Evolutionary conservation across 2,797 vertebrate genomes (phyloP).

Genomic region (Galagoides demidoff): DNA sequence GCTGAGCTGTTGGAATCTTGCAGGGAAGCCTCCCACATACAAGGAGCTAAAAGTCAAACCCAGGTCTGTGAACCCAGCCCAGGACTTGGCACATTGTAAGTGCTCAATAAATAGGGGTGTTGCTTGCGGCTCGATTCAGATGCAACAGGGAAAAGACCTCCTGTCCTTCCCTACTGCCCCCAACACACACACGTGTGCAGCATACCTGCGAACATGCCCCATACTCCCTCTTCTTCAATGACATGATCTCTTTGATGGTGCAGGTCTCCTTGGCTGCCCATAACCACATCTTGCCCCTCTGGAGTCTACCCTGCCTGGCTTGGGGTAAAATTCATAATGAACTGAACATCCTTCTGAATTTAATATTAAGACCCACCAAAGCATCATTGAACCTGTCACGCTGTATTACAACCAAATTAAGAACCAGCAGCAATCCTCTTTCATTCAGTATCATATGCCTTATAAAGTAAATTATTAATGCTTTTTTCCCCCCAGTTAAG

Average conservation of each 20-base stretch:
- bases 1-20: neutral
- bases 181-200: fast-evolving
- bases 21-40: neutral
- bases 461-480: constrained; percentile 90
- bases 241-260: neutral
- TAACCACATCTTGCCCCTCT: neutral
- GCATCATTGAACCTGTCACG: constrained; percentile 77
- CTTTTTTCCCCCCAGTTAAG: constrained; percentile 83
- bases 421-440: constrained; percentile 82
- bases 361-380: constrained; percentile 73
- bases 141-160: neutral
- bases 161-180: too few species aligned
- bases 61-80: neutral
- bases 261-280: neutral
- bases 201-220: neutral
- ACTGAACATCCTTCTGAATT: constrained; percentile 52
- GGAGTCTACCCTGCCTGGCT: neutral
- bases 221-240: too few species aligned
- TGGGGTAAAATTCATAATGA: constrained; percentile 20
- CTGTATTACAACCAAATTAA: constrained; percentile 86
- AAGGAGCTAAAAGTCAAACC: neutral
- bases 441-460: constrained; percentile 80
- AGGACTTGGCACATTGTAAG: neutral
- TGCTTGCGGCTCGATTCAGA: neutral
- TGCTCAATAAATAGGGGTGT: neutral